Base-by-base conservation (phyloP, 2,888 invertebrate species). In the Euproctis similis region DNA sequence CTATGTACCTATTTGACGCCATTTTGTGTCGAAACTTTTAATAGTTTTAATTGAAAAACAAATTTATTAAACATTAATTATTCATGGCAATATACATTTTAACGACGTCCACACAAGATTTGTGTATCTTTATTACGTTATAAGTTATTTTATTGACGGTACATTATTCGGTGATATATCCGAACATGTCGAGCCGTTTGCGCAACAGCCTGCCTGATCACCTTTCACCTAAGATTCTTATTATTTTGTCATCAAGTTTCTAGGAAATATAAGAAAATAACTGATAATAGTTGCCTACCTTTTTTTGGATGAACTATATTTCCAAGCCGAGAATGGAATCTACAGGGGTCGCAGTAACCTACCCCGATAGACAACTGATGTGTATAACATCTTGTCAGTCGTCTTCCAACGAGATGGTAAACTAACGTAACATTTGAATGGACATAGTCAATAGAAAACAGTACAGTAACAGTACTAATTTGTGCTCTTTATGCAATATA, bases 81-180 rank as follows among this genome's bases (percentile, higher is more conserved):
- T 21, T 21, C 21, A 21, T 21, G 21, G 10, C 21, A 21, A 21
- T 8, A 21, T 21, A 4, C 10, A 10, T 6, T 21, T 21, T 21
- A 21, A 21, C 11, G 21, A 21, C 10, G 6, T 10, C 3, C 4
- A 10, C 21, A 11, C 10, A 10, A 21, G 21, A 21, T 21, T 10
- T 21, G 11, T 7, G 10, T 21, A 21, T 21, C 9, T 21, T 21
- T 21, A 21, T 10, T 10, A 8, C 20, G n/a, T 20, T 18, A 18
- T 18, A 7, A n/a, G n/a, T n/a, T n/a, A n/a, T n/a, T 7, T 19
- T 19, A 19, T 8, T 19, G 19, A 19, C n/a, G 4, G 14, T 8
- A 21, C 24, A 26, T 22, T 16, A 30, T 30, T n/a, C n/a, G n/a
- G 34, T 34, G 34, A 34, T 34, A 12, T 34, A 34, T 30, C 30